These are phyloP conservation scores for Adoxophyes honmai DNA, from an alignment of 1,140 invertebrate species.

Conservation along the genomic window DNA sequence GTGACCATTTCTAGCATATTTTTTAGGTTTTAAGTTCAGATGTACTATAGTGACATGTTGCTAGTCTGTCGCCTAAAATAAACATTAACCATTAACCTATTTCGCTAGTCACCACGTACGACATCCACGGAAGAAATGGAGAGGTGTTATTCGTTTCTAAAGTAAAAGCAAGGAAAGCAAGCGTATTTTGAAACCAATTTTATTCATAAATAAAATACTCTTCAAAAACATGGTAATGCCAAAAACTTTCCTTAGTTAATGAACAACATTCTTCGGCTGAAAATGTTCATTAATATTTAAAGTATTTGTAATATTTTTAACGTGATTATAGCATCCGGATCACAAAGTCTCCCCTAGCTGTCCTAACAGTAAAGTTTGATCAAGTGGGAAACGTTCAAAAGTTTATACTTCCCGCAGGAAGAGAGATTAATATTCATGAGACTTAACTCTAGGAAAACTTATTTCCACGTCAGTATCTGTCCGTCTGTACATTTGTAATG, in stretches of 20 bases:
- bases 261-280: neutral
- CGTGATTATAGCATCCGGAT: constrained; percentile 35
- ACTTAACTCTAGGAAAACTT: constrained; percentile 58
- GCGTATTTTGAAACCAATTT: too few relatives aligned
- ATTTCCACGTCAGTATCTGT: constrained; percentile 59
- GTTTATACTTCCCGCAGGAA: constrained; percentile 54
- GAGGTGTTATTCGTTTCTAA: too few relatives aligned
- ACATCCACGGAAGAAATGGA: too few relatives aligned
- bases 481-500: constrained; percentile 55
- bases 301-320: constrained; percentile 29
- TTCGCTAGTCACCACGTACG: too few relatives aligned
- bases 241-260: neutral
- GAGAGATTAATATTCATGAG: constrained; percentile 67
- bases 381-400: constrained; percentile 63
- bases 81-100: too few relatives aligned
- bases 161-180: too few relatives aligned
- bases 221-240: too few relatives aligned
- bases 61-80: too few relatives aligned
- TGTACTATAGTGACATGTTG: too few relatives aligned
- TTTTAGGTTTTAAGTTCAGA: too few relatives aligned
- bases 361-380: constrained; percentile 64
- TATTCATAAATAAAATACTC: too few relatives aligned
- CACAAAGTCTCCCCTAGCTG: constrained; percentile 31
- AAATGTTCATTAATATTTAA: neutral
- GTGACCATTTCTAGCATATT: too few relatives aligned